phyloP scores from a whole-genome alignment of 1,140 invertebrate species.

The Cyclargus thomasi region DNA sequence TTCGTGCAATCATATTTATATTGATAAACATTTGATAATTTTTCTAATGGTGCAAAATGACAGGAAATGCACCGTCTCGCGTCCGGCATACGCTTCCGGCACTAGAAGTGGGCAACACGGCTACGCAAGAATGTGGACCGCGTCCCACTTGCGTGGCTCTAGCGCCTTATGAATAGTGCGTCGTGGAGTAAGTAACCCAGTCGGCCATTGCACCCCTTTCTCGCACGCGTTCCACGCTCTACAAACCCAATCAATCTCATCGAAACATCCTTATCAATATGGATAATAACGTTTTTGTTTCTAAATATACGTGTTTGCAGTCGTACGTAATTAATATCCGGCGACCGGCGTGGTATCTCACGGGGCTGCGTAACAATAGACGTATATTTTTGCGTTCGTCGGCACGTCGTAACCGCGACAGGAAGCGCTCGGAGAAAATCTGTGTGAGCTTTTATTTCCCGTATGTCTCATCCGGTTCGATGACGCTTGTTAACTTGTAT shows the following conservation, averaged over 20 bases:
- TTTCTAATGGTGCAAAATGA: conserved; percentile 25
- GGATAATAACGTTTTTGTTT: conserved; percentile 16
- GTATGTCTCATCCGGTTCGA: conserved; percentile 31
- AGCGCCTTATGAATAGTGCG: conserved; percentile 36
- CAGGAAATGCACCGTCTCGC: conserved; percentile 41
- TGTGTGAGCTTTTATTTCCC: conserved; percentile 22
- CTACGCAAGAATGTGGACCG: conserved; percentile 61
- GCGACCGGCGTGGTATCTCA: conserved; percentile 17
- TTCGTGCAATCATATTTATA: no score
- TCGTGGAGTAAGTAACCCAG: conserved; percentile 44
- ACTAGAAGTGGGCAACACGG: conserved; percentile 55
- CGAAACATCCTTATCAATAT: conserved; percentile 50
- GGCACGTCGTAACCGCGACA: conserved; percentile 45
- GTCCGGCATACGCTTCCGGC: conserved; percentile 50
- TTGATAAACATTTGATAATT: no score
- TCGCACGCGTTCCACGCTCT: conserved; percentile 64
- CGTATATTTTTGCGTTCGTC: conserved; percentile 38
- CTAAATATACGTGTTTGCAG: background rate
- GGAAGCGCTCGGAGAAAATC: conserved; percentile 50
- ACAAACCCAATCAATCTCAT: conserved; percentile 58
- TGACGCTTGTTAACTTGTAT: conserved; percentile 33
- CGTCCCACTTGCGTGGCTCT: conserved; percentile 42
- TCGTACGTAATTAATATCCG: conserved; percentile 3
- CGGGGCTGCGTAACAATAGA: conserved; percentile 35
- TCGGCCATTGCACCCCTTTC: conserved; percentile 72